These are phyloP conservation scores for Podocnemis expansa DNA, from an alignment of 2,113 vertebrate species.

Conservation along the genomic window DNA sequence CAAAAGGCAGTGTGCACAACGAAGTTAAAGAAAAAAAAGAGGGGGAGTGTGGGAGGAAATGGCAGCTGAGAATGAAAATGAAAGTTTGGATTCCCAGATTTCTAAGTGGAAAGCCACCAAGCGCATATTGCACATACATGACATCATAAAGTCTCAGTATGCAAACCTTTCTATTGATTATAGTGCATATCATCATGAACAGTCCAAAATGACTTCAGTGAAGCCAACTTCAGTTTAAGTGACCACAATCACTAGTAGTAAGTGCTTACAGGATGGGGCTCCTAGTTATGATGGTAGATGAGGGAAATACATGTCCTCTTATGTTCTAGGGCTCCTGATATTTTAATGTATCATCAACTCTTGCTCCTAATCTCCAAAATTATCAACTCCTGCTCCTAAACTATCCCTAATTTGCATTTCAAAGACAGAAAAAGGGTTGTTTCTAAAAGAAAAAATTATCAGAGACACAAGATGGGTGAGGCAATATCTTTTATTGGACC, in stretches of 20 bases:
- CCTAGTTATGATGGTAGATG: not conserved
- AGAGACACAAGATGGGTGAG: not conserved
- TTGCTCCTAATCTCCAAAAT: not conserved
- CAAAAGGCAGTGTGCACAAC: not conserved
- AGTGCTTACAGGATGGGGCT: accelerated
- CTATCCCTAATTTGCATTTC: too few species aligned
- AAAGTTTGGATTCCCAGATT: not conserved
- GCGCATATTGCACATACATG: not conserved
- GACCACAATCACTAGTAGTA: not conserved
- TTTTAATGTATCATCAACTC: not conserved
- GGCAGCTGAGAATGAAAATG: not conserved
- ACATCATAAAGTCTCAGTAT: not conserved
- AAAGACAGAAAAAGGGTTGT: slow-evolving; percentile 1
- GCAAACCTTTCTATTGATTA: not conserved
- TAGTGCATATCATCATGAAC: not conserved
- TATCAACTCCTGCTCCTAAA: not conserved
- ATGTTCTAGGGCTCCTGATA: not conserved
- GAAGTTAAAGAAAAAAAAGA: slow-evolving; percentile 26
- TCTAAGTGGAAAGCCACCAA: not conserved
- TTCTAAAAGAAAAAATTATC: not conserved
- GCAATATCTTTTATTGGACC: not conserved
- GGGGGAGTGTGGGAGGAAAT: not conserved
- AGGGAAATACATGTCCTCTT: not conserved
- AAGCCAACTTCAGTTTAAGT: not conserved
- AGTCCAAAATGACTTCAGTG: not conserved